Base-by-base conservation (phyloP, 1,140 invertebrate species). In the Eriocheir sinensis region DNA sequence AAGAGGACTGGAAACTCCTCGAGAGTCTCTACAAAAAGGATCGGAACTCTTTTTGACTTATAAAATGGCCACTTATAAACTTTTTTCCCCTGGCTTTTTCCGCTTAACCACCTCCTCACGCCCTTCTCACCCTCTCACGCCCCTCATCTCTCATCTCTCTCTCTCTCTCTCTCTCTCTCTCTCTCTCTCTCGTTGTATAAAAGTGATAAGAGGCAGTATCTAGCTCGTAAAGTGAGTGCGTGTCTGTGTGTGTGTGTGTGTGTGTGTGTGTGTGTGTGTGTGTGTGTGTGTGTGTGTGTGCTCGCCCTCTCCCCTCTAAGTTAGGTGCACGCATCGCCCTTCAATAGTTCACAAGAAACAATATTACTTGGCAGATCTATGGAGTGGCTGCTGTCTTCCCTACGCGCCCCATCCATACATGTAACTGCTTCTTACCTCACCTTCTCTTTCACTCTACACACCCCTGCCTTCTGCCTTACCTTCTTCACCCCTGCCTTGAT, bases 1-100 rank as follows among this genome's bases (percentile, higher is more conserved):
- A 72, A 1, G 60, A 72, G 60, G 21, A 72, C 60, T 72, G 60
- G 60, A 72, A 72, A 72, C 27, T 27, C 21, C 6, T n/a, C 27
- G 27, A 72, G n/a, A 72, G 27, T 72, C 60, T 72, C n/a, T n/a
- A 72, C 60, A 72, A 72, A n/a, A 72, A 72, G 60, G 60, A 72
- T 72, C 60, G 60, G 60, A 72, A 72, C 60, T 72, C 60, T 72
- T 72, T 72, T 72, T 21, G 60, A 72, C 60, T 27, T n/a, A 72
- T 72, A 72, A n/a, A 72, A 72, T 72, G 60, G 60, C 60, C 60
- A 72, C 60, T 72, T 72, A 72, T 72, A 72, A 72, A 72, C 8
- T n/a, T 72, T 48, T 72, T 72, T 72, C 60, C 15, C 44, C 44
- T 15, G 21, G 3, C n/a, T n/a, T n/a, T 72, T 72, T 72, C 60